These are phyloP conservation scores for Campoletis sonorensis DNA, from an alignment of 1,140 invertebrate genomes.

Conservation along the genomic window DNA sequence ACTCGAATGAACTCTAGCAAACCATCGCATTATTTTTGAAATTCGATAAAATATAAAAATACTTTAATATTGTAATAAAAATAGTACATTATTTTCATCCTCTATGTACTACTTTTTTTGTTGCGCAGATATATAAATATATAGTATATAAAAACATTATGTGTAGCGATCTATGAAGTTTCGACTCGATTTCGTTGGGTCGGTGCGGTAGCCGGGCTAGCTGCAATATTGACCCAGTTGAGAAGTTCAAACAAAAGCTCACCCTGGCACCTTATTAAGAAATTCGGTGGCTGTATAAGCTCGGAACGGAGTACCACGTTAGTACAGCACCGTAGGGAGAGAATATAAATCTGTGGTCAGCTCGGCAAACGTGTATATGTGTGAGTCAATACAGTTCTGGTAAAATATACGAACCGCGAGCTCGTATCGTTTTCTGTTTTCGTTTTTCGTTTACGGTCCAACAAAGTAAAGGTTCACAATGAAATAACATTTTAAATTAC, in stretches of 20 bases:
- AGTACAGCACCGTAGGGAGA: conserved; percentile 40
- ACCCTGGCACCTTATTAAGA: conserved; percentile 53
- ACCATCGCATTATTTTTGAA: not conserved
- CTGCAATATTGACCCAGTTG: conserved; percentile 49
- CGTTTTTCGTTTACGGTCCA: conserved; percentile 11
- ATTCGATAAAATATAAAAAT: too few relatives aligned
- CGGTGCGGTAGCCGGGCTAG: conserved; percentile 6
- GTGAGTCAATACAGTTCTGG: conserved; percentile 21
- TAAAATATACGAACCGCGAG: conserved; percentile 31
- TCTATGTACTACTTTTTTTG: too few relatives aligned
- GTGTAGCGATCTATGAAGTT: not conserved
- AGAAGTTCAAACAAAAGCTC: conserved; percentile 54
- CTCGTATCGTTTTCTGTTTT: conserved; percentile 22
- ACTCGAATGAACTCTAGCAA: too few relatives aligned
- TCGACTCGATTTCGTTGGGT: conserved; percentile 16
- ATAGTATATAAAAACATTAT: not conserved
- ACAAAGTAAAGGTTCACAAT: conserved; percentile 11
- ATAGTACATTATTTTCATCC: not conserved
- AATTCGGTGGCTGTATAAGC: conserved; percentile 50
- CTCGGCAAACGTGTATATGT: conserved; percentile 12
- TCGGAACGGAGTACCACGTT: not conserved
- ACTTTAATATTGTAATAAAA: too few relatives aligned
- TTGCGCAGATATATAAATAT: not conserved
- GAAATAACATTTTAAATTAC: conserved; percentile 8
- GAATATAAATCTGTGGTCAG: conserved; percentile 55